Evolutionary conservation across 2,113 vertebrate genomes (phyloP).

Genomic region (Parus major): DNA sequence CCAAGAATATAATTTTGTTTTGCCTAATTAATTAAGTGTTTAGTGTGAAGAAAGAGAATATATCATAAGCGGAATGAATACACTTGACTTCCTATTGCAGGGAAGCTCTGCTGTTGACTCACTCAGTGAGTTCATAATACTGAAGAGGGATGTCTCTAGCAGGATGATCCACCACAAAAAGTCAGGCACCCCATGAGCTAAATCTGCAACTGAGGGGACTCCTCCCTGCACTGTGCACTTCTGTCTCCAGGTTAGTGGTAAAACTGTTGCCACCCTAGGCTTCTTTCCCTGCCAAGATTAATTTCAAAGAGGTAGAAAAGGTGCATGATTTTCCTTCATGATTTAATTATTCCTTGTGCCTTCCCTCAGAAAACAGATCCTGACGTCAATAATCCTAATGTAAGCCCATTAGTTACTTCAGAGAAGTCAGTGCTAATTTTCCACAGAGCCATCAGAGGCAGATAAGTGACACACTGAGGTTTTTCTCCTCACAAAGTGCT

Average conservation of each 20-base stretch:
- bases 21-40: background rate
- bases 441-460: background rate
- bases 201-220: background rate
- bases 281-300: background rate
- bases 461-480: too few relatives aligned
- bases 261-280: background rate
- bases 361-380: background rate
- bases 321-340: background rate
- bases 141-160: background rate
- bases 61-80: background rate
- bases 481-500: background rate
- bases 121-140: background rate
- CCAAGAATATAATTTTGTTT: background rate
- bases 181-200: background rate
- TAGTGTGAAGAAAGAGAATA: background rate
- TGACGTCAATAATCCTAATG: background rate
- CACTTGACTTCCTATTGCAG: background rate
- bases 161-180: background rate
- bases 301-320: background rate
- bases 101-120: background rate
- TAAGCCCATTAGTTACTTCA: background rate
- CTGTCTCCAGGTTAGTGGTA: background rate
- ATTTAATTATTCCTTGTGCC: background rate
- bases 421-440: background rate
- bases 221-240: background rate